Evolutionary conservation across 1,140 invertebrate species (phyloP), one percentile per base, ranked within the genome.

Genomic region (Zeugodacus cucurbitae): DNA sequence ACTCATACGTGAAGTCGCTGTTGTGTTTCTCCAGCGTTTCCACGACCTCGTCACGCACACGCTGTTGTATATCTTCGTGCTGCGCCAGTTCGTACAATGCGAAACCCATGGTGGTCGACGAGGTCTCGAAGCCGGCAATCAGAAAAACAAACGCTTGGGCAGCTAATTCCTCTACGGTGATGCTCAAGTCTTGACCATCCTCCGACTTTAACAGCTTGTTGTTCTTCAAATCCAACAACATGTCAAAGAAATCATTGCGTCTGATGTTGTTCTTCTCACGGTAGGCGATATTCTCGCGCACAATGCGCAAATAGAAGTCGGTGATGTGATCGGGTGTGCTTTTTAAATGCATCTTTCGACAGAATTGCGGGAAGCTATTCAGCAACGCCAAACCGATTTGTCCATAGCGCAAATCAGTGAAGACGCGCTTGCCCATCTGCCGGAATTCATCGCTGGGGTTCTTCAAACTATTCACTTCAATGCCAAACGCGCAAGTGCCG

Each of bases 401-500:
- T 3, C 64, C 11, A 41, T 92, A 88, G 2, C 92, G 90, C 0
- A 89, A 89, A 7, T 88, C 88, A 0, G 90, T 90, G 10, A 92
- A 91, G 11, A 90, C 32, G 64, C 89, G 88, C 14, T 88, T 87
- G 11, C 91, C 94, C 14, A 92, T 92, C 6, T 87, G 67, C 10
- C 94, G 93, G 89, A 95, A 96, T 22, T 94, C 90, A 0, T 94
- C 93, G 48, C 94, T 90, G 1, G 93, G 92, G 88, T 94, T 91
- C 8, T 91, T 92, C 10, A 95, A 91, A 32, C 93, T 92, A 74
- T 94, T 93, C 44, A 94, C 93, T 22, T 95, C 93, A 6, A 95
- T 89, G 0, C 94, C 95, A 82, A 95, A 95, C 22, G 94, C 95
- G 88, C 94, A 94, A 7, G 92, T 93, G 0, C 94, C 94, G 32